Percentiles rank a stretch among this genome's conserved stretches.
Evolutionary conservation across 2,888 invertebrate species (phyloP).

Genomic region (Crossocerus cetratus): DNA sequence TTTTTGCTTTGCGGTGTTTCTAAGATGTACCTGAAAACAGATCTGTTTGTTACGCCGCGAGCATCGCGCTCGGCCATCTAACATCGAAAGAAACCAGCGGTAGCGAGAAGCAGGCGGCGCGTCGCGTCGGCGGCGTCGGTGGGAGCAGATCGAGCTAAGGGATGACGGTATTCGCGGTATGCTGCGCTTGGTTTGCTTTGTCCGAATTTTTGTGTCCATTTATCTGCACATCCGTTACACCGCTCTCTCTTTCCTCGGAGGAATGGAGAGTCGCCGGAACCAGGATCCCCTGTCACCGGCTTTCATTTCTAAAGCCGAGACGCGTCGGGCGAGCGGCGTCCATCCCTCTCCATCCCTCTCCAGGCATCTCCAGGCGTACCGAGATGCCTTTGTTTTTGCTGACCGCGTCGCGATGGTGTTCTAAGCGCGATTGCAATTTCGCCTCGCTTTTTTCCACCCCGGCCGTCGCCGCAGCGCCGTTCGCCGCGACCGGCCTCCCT

Average conservation of each 20-base stretch:
- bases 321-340: slow-evolving; percentile 42
- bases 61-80: slow-evolving; percentile 23
- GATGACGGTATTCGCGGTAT: slow-evolving; percentile 63
- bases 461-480: slow-evolving; percentile 21
- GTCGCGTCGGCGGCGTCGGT: slow-evolving; percentile 18
- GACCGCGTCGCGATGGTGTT: slow-evolving; percentile 46
- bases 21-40: background rate
- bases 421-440: slow-evolving; percentile 65
- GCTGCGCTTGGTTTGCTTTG: slow-evolving; percentile 63
- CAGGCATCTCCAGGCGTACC: slow-evolving; percentile 20
- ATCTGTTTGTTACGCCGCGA: slow-evolving; percentile 36
- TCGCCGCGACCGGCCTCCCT: background rate
- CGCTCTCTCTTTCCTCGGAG: slow-evolving; percentile 17
- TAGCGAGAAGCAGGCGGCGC: slow-evolving; percentile 16
- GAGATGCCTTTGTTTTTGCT: slow-evolving; percentile 59
- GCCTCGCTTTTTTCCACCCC: slow-evolving; percentile 39
- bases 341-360: slow-evolving; percentile 21
- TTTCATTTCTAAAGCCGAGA: slow-evolving; percentile 56
- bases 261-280: slow-evolving; percentile 24
- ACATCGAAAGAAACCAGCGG: background rate
- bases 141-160: slow-evolving; percentile 28
- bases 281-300: slow-evolving; percentile 46
- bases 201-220: slow-evolving; percentile 70
- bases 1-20: too few species aligned
- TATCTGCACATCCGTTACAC: slow-evolving; percentile 59